Conservation (phyloP, 2,888 invertebrate species). For the Chymomyza caudatula region DNA sequence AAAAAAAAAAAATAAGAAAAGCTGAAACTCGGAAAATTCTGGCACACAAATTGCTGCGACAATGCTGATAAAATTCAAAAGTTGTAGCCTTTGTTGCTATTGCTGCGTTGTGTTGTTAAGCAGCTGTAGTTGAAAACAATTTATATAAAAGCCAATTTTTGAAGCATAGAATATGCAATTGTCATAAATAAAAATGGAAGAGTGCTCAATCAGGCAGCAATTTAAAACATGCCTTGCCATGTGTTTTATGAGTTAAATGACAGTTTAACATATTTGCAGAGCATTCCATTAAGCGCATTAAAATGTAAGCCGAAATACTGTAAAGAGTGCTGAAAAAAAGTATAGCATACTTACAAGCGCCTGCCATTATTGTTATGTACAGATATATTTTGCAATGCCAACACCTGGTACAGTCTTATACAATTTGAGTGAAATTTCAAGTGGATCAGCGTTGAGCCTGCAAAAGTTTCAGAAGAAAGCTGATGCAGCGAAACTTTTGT, state of each 20-base stretch:
- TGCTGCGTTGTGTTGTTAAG: background rate
- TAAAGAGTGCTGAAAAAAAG: background rate
- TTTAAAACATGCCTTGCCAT: background rate
- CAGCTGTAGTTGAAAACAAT: background rate
- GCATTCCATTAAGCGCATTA: background rate
- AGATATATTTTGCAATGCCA: constrained; percentile 39
- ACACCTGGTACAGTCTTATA: constrained; percentile 58
- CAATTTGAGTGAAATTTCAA: constrained; percentile 5
- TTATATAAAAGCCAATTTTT: constrained; percentile 19
- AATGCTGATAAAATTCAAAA: constrained; percentile 53
- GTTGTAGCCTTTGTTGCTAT: background rate
- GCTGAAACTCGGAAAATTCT: constrained; percentile 32
- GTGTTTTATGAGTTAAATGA: background rate
- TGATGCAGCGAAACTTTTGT: background rate
- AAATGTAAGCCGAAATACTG: too few species aligned
- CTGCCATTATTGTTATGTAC: constrained; percentile 18
- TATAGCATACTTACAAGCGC: constrained; percentile 36
- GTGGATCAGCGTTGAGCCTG: constrained; percentile 40
- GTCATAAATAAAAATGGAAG: background rate
- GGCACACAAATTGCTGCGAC: constrained; percentile 47
- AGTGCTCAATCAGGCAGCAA: background rate
- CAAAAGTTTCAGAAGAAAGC: constrained; percentile 6
- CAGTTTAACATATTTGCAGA: background rate
- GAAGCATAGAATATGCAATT: constrained; percentile 11
- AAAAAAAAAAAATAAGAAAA: background rate